Conservation (phyloP, 2,888 invertebrate species). For the Heliconius ethilla region DNA sequence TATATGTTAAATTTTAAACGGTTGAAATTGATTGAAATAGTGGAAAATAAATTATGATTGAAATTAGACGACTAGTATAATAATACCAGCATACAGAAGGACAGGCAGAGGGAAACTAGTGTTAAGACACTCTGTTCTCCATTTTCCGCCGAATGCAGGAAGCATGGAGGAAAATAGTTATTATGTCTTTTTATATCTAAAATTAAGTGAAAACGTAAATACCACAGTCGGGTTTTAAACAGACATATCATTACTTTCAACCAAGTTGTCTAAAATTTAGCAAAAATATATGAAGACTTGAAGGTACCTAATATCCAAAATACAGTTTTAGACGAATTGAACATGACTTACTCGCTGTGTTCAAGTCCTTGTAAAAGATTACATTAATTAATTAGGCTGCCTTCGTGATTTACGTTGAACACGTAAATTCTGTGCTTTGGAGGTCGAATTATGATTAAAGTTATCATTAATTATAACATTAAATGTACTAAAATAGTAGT, state of each 20-base stretch:
- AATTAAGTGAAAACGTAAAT: too few species aligned
- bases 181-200: too few species aligned
- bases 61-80: too few species aligned
- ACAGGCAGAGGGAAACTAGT: neutral
- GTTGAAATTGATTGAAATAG: neutral
- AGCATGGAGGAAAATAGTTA: too few species aligned
- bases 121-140: neutral
- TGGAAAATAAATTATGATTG: too few species aligned
- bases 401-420: constrained; percentile 40
- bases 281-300: too few species aligned
- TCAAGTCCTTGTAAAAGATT: constrained; percentile 46
- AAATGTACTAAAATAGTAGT: neutral
- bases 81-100: too few species aligned
- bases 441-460: constrained; percentile 16
- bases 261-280: too few species aligned
- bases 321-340: constrained; percentile 41
- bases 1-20: neutral
- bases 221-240: too few species aligned
- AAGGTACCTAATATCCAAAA: neutral
- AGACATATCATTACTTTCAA: too few species aligned
- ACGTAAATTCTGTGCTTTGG: constrained; percentile 27
- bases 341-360: constrained; percentile 47
- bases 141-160: too few species aligned
- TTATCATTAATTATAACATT: constrained; percentile 14
- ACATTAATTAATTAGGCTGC: constrained; percentile 44